Percentiles rank a stretch among this genome's conserved stretches.
phyloP scores from a whole-genome alignment of 1,140 invertebrate species.

The Caerostris darwini region DNA sequence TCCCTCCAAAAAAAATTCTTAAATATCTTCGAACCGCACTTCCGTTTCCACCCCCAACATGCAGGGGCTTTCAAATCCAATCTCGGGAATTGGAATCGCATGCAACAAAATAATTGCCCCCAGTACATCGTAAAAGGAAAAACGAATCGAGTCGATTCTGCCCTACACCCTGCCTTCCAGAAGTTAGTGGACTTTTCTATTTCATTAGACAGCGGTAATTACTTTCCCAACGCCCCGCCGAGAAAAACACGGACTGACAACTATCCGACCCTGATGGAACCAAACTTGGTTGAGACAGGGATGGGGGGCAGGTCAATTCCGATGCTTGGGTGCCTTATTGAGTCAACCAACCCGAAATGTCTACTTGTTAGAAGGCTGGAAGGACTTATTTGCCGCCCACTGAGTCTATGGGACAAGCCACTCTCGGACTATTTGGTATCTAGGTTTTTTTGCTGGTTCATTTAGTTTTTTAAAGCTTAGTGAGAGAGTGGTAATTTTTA shows the following conservation, averaged over 20 bases:
- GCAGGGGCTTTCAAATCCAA: neutral
- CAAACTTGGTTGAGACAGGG: neutral
- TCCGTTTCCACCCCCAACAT: neutral
- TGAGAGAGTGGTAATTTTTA: no score
- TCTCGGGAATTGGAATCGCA: neutral
- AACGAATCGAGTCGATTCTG: slow-evolving; percentile 37
- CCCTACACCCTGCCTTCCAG: neutral
- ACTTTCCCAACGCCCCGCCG: slow-evolving; percentile 15
- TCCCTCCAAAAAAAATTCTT: no score
- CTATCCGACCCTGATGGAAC: neutral
- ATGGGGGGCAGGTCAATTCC: neutral
- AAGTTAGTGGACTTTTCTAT: slow-evolving; percentile 71
- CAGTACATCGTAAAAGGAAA: slow-evolving; percentile 25
- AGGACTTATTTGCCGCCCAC: neutral
- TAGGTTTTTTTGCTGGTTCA: no score
- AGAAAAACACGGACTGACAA: slow-evolving; percentile 70
- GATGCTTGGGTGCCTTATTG: neutral
- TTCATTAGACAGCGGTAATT: slow-evolving; percentile 74
- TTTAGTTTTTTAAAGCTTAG: no score
- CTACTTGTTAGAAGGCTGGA: neutral
- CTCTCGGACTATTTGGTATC: no score
- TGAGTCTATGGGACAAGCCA: no score
- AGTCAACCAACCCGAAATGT: slow-evolving; percentile 4
- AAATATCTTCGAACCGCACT: no score
- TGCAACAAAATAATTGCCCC: slow-evolving; percentile 57